Percentiles rank a stretch among this genome's conserved stretches.
Evolutionary conservation across 2,888 invertebrate species (phyloP).

Genomic region (Macaria liturata): DNA sequence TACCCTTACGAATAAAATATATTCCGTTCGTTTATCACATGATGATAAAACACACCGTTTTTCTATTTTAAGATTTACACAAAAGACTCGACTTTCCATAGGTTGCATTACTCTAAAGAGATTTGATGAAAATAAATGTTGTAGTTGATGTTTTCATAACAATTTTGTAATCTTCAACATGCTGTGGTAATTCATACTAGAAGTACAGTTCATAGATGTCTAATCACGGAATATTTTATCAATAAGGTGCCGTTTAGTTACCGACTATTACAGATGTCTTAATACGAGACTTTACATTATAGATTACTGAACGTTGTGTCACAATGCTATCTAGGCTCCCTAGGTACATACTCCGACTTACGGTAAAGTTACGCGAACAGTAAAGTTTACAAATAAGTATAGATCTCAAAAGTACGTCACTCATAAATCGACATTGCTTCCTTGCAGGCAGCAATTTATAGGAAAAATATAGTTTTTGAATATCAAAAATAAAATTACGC

Average conservation of each 20-base stretch:
- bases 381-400: conserved; percentile 65
- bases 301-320: conserved; percentile 43
- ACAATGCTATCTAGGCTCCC: conserved; percentile 37
- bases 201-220: no score
- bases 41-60: conserved; percentile 5
- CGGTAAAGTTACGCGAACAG: conserved; percentile 63
- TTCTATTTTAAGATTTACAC: no score
- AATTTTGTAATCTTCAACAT: no score
- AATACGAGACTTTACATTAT: conserved; percentile 42
- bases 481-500: conserved; percentile 79
- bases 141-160: no score
- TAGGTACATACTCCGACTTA: conserved; percentile 59
- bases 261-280: conserved; percentile 28
- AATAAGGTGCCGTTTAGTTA: conserved; percentile 14
- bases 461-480: conserved; percentile 76
- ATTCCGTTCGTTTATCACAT: conserved; percentile 14
- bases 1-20: conserved; percentile 25
- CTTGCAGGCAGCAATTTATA: conserved; percentile 70
- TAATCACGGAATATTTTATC: no score
- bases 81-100: no score
- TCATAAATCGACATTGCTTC: conserved; percentile 58
- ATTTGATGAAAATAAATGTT: no score
- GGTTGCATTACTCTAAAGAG: no score
- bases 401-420: conserved; percentile 71
- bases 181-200: no score